A percentile compares a stretch with the other conserved stretches of the same genome.
Conservation (phyloP, 1,140 invertebrate genomes). For the Nylanderia fulva region DNA sequence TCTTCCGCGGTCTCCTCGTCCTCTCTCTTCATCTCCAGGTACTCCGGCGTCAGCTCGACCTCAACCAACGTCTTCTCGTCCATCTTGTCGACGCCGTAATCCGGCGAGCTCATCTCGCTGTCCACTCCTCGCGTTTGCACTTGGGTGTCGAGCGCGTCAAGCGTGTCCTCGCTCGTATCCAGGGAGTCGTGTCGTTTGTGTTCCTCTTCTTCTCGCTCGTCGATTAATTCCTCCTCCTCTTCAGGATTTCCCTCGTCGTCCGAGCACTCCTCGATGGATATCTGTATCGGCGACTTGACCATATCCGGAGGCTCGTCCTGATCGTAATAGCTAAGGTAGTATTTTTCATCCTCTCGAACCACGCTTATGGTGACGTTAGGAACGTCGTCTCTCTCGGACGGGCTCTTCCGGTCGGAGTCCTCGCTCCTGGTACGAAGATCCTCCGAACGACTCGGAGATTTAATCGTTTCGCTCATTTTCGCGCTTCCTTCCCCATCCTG, state of each 20-base stretch:
- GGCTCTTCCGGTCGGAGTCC: conserved; percentile 29
- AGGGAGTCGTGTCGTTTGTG: conserved; percentile 79
- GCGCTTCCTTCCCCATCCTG: neutral
- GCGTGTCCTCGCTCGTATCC: conserved; percentile 84
- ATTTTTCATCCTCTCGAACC: conserved; percentile 54
- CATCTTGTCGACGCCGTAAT: conserved; percentile 83
- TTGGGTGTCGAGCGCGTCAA: conserved; percentile 83
- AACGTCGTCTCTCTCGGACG: conserved; percentile 80
- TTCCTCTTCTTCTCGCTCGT: conserved; percentile 83
- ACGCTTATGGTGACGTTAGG: conserved; percentile 74
- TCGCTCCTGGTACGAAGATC: neutral
- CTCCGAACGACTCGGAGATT: neutral
- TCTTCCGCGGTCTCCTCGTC: conserved; percentile 82
- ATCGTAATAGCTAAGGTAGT: conserved; percentile 68
- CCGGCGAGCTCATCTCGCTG: conserved; percentile 83
- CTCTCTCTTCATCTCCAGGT: conserved; percentile 83
- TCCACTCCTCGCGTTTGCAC: conserved; percentile 82
- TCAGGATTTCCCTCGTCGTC: conserved; percentile 80
- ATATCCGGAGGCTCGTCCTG: conserved; percentile 81
- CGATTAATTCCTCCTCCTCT: conserved; percentile 79
- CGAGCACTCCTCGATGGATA: conserved; percentile 85
- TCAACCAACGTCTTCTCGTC: conserved; percentile 85
- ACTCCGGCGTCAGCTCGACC: conserved; percentile 83
- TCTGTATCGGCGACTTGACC: conserved; percentile 85
- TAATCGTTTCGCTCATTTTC: neutral